A percentile compares a stretch with the other conserved stretches of the same genome.
phyloP scores from a whole-genome alignment of 1,140 invertebrate species.

The Calliphora vicina region DNA sequence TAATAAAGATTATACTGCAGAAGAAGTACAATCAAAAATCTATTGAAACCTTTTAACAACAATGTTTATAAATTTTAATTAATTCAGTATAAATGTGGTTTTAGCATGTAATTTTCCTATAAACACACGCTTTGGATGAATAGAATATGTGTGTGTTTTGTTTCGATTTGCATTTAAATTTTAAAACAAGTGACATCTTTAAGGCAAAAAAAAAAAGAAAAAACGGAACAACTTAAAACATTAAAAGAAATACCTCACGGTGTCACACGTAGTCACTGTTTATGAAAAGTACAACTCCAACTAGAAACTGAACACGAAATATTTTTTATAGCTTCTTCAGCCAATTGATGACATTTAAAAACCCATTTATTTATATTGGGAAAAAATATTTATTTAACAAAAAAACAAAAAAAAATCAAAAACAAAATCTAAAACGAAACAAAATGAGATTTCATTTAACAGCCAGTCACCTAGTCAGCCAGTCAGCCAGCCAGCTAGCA shows the following conservation, averaged over 20 bases:
- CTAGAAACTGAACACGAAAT: slow-evolving; percentile 18
- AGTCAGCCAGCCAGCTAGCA: too few species aligned
- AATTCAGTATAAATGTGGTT: background rate
- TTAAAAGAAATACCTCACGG: background rate
- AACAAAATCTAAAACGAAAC: background rate
- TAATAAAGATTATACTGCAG: too few species aligned
- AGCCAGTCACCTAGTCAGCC: too few species aligned
- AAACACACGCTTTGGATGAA: background rate
- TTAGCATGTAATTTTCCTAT: background rate
- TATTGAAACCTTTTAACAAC: background rate
- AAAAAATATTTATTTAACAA: background rate
- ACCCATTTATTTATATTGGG: slow-evolving; percentile 10
- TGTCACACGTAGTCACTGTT: background rate
- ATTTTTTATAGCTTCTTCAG: slow-evolving; percentile 29
- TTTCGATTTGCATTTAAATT: background rate
- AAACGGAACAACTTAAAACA: background rate
- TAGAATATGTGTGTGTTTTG: background rate
- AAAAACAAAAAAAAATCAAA: background rate
- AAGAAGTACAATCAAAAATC: background rate
- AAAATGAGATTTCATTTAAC: slow-evolving; percentile 3
- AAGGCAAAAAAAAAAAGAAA: background rate
- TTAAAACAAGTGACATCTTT: slow-evolving; percentile 13
- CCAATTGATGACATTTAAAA: slow-evolving; percentile 31
- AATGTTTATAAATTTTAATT: background rate
- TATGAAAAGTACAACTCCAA: slow-evolving; percentile 17